Evolutionary conservation across 2,797 vertebrate genomes (phyloP).

Genomic region (Lutra lutra): DNA sequence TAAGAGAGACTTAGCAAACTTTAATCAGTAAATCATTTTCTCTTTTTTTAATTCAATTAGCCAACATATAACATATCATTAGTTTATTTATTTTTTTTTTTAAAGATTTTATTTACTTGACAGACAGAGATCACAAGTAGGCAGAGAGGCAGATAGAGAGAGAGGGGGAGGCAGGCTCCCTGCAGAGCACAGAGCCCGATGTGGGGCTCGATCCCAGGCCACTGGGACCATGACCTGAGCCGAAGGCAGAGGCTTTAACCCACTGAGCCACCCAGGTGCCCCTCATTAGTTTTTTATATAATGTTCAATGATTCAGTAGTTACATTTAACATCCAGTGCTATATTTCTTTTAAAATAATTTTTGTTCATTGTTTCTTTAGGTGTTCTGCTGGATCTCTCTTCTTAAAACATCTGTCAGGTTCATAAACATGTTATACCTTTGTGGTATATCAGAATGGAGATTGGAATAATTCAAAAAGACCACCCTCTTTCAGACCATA

Average conservation of each 20-base stretch:
- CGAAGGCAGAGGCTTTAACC: too few relatives aligned
- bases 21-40: neutral
- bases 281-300: neutral
- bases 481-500: neutral
- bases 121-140: too few relatives aligned
- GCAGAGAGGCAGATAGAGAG: too few relatives aligned
- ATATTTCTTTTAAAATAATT: neutral
- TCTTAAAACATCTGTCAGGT: neutral
- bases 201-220: too few relatives aligned
- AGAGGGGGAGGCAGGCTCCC: too few relatives aligned
- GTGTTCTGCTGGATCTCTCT: neutral
- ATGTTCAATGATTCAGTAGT: neutral
- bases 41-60: neutral
- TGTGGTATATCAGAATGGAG: neutral
- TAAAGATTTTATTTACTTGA: too few relatives aligned
- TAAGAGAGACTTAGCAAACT: neutral
- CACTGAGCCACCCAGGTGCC: too few relatives aligned
- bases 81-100: too few relatives aligned
- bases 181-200: too few relatives aligned
- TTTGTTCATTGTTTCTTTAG: neutral
- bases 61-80: neutral
- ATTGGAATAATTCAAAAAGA: neutral
- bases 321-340: neutral
- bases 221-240: too few relatives aligned
- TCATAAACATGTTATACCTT: neutral